These are phyloP conservation scores for Vidua macroura DNA, from an alignment of 2,113 vertebrate species.

Conservation along the genomic window DNA sequence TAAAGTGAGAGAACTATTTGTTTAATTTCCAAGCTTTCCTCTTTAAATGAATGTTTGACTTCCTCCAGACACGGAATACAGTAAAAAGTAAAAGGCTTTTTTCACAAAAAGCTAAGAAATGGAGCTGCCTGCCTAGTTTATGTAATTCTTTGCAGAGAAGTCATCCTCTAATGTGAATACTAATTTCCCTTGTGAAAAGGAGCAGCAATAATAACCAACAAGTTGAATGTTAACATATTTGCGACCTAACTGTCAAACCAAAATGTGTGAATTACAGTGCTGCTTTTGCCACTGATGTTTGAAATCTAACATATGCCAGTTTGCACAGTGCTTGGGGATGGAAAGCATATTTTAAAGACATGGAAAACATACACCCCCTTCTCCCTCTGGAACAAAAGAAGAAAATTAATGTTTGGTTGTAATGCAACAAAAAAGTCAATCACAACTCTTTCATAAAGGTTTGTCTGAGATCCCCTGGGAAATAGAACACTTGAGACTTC, in stretches of 20 bases:
- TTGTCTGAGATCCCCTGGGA: neutral
- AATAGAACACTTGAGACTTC: neutral
- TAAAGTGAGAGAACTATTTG: neutral
- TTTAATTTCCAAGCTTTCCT: slow-evolving; percentile 19
- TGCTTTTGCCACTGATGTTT: slow-evolving; percentile 35
- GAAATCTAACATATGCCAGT: slow-evolving; percentile 31
- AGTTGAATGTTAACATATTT: slow-evolving; percentile 52
- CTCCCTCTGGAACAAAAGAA: neutral
- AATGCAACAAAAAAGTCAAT: slow-evolving; percentile 13
- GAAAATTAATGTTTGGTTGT: slow-evolving; percentile 17
- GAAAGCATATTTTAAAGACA: neutral
- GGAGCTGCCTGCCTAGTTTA: neutral
- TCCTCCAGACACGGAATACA: neutral
- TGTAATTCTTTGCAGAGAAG: slow-evolving; percentile 12
- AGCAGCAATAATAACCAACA: slow-evolving; percentile 49
- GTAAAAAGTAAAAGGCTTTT: neutral
- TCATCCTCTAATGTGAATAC: slow-evolving; percentile 26
- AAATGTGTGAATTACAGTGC: slow-evolving; percentile 50
- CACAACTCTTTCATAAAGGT: slow-evolving; percentile 8
- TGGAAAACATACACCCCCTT: neutral
- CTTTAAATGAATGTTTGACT: neutral
- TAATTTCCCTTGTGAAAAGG: slow-evolving; percentile 56
- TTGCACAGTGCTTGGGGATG: neutral
- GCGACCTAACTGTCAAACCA: slow-evolving; percentile 1
- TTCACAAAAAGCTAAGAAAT: slow-evolving; percentile 18